Base-by-base conservation (phyloP, 2,888 invertebrate genomes). In the Polylopha cassiicola region DNA sequence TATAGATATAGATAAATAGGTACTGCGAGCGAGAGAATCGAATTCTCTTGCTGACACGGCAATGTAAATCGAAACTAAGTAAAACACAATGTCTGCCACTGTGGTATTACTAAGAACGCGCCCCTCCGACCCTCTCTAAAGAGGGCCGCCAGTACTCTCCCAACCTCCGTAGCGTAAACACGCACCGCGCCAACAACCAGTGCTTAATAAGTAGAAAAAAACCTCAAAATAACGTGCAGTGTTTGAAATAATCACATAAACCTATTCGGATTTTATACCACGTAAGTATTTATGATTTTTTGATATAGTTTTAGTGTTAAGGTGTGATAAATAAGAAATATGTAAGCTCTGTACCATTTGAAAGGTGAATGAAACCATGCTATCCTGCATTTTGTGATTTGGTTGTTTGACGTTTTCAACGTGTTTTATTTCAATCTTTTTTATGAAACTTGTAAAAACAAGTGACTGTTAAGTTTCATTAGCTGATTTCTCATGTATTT, bases 181-280 rank as follows among this genome's bases (percentile, higher is more conserved):
- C 65, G 69, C 58, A 47, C 48, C 61, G 65, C 49, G 37, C 36
- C 7, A 7, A 6, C 29, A 39, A 50, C 24, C 47, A 67, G 73
- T 73, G 71, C 53, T 58, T 54, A 55, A 28, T 50, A 47, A 53
- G 53, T 51, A 51, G 56, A 60, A 58, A 65, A 67, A 67, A n/a
- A n/a, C n/a, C n/a, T n/a, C n/a, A 70, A 69, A 67, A 65, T 72
- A 66, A 58, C 70, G 84, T 84, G 81, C 64, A 74, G 81, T 84
- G 81, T 65, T 63, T 56, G 53, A 53, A 54, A 36, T 48, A 47
- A 53, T 47, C 43, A 41, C 49, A 32, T 54, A 64, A 58, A 58
- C 59, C 53, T 62, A 52, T 58, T 73, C 70, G 82, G 81, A 82
- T 82, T 77, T 69, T 63, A 61, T 46, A 61, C 52, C 54, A 58